These are phyloP conservation scores for Trissoscelio sp. DNA, from an alignment of 2,888 invertebrate species.

Conservation along the genomic window DNA sequence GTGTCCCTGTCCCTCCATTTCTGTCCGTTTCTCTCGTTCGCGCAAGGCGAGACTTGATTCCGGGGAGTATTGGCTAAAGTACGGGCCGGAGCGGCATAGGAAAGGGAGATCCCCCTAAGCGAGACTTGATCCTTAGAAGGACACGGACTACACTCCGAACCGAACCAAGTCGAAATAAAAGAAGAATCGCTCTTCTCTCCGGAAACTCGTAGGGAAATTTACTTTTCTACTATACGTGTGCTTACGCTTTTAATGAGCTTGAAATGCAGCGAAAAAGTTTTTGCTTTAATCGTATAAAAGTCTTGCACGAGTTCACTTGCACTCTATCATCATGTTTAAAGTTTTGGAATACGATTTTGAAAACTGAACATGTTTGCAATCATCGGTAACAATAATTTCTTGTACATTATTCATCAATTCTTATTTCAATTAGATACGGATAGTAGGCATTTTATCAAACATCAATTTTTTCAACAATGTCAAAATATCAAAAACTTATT, in stretches of 20 bases:
- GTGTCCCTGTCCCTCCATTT: slow-evolving; percentile 38
- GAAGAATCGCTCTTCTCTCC: slow-evolving; percentile 3
- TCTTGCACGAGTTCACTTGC: too few species aligned
- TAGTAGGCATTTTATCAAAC: too few species aligned
- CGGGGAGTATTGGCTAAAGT: slow-evolving; percentile 61
- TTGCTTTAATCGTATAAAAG: neutral
- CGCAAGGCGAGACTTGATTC: slow-evolving; percentile 61
- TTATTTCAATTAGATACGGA: too few species aligned
- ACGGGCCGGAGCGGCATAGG: slow-evolving; percentile 35
- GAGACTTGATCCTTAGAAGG: slow-evolving; percentile 55
- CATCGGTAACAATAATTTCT: too few species aligned
- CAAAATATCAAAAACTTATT: too few species aligned
- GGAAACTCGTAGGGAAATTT: slow-evolving; percentile 24
- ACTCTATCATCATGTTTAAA: too few species aligned
- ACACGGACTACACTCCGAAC: slow-evolving; percentile 36
- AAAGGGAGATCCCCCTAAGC: slow-evolving; percentile 45
- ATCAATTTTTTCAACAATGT: too few species aligned
- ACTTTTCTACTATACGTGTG: slow-evolving; percentile 13
- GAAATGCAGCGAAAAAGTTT: neutral
- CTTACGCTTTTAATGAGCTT: slow-evolving; percentile 24
- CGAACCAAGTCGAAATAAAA: slow-evolving; percentile 45
- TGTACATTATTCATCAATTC: too few species aligned
- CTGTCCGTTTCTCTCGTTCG: slow-evolving; percentile 54
- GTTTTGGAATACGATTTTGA: too few species aligned
- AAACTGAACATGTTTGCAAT: too few species aligned